Conservation (phyloP, 2,797 vertebrate genomes). For the Cyclura pinguis region DNA sequence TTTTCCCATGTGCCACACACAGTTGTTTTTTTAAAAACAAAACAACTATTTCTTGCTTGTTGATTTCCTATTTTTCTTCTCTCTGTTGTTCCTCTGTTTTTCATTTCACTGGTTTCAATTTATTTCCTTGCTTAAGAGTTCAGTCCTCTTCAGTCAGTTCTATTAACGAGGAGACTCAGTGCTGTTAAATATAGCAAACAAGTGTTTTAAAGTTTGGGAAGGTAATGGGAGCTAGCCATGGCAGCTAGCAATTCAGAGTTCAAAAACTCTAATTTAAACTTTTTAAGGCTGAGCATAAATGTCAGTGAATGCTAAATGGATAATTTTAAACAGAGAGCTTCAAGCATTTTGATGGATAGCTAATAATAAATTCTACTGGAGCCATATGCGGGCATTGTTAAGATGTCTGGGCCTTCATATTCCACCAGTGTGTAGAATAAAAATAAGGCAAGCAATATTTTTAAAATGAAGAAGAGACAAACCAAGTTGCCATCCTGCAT, state of each 20-base stretch:
- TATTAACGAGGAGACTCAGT: constrained; percentile 14
- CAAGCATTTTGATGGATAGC: constrained; percentile 36
- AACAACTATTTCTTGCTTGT: not conserved
- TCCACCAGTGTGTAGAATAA: constrained; percentile 23
- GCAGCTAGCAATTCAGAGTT: constrained; percentile 25
- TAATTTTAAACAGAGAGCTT: constrained; percentile 36
- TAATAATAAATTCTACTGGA: constrained; percentile 42
- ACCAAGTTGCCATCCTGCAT: not conserved
- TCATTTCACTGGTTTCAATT: not conserved
- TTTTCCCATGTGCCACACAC: too few species aligned
- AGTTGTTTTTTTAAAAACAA: too few species aligned
- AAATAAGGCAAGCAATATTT: constrained; percentile 37
- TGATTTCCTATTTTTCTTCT: not conserved
- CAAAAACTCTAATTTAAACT: constrained; percentile 41
- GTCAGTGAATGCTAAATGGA: constrained; percentile 37
- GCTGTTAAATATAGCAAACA: constrained; percentile 10
- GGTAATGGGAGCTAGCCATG: not conserved
- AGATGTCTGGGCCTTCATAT: constrained; percentile 13
- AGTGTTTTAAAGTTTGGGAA: constrained; percentile 4
- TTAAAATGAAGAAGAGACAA: not conserved
- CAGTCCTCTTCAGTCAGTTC: not conserved
- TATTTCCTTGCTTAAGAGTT: not conserved
- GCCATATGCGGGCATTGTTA: constrained; percentile 28
- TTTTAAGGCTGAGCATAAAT: constrained; percentile 32
- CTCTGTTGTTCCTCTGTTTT: not conserved